A percentile compares a stretch with the other conserved stretches of the same genome.
These are phyloP conservation scores for Ara ararauna DNA, from an alignment of 2,797 vertebrate genomes.

Conservation along the genomic window DNA sequence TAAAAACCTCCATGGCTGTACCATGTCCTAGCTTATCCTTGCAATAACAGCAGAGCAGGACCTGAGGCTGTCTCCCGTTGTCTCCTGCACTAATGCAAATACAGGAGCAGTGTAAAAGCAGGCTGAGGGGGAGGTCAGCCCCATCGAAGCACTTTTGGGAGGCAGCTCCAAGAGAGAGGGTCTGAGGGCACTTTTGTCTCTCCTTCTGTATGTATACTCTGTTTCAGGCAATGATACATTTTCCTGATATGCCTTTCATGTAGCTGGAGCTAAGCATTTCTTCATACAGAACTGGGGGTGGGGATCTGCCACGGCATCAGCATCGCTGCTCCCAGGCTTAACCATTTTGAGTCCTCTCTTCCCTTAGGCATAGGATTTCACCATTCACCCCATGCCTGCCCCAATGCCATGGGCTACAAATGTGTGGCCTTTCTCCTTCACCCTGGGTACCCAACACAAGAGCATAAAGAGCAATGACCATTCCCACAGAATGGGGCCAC, in stretches of 20 bases:
- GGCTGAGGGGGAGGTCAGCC: background rate
- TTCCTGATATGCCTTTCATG: background rate
- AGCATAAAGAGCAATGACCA: background rate
- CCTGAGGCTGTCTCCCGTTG: background rate
- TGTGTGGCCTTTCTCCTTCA: accelerated
- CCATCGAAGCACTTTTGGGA: background rate
- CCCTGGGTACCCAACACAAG: background rate
- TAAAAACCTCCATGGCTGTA: background rate
- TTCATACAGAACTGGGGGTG: background rate
- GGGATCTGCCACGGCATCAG: background rate
- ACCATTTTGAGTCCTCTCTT: background rate
- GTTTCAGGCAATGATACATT: background rate
- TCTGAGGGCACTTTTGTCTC: background rate
- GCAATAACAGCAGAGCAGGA: background rate
- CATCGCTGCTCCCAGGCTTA: background rate
- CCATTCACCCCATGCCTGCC: background rate
- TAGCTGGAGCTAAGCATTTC: background rate
- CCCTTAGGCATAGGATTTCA: background rate
- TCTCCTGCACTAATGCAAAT: background rate
- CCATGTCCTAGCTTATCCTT: background rate
- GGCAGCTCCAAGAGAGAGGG: background rate
- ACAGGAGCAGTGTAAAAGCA: background rate
- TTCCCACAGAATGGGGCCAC: background rate
- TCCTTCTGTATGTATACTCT: background rate
- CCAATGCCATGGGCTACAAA: accelerated